phyloP scores from a whole-genome alignment of 2,113 vertebrate genomes.

The Osmerus mordax region DNA sequence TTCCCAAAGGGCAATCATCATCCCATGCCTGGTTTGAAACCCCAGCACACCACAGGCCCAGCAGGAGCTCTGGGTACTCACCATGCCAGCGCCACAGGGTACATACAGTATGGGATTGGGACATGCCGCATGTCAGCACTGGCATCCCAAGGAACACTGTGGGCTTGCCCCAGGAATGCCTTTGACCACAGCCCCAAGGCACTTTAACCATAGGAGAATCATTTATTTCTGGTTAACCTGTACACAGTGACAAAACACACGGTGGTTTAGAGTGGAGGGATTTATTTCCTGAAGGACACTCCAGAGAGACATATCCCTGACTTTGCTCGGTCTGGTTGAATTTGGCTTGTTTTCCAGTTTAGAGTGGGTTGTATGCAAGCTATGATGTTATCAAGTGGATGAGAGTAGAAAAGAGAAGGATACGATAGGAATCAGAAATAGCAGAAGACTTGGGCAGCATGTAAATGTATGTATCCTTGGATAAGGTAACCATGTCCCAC shows the following conservation, averaged over 20 bases:
- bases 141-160: slow-evolving; percentile 55
- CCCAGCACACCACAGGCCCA: slow-evolving; percentile 61
- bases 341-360: slow-evolving; percentile 28
- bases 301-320: too few species aligned
- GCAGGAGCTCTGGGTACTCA: slow-evolving; percentile 64
- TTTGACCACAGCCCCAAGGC: slow-evolving; percentile 59
- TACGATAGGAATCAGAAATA: slow-evolving; percentile 11
- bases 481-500: too few species aligned
- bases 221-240: neutral
- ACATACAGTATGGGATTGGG: slow-evolving; percentile 52
- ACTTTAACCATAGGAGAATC: slow-evolving; percentile 43
- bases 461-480: neutral
- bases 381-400: slow-evolving; percentile 25
- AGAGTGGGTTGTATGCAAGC: slow-evolving; percentile 12
- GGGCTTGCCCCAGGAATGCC: slow-evolving; percentile 67
- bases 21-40: slow-evolving; percentile 53
- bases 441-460: neutral
- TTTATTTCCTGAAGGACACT: neutral
- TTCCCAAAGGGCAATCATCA: slow-evolving; percentile 20
- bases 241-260: neutral
- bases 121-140: slow-evolving; percentile 60
- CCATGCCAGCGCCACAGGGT: slow-evolving; percentile 66
- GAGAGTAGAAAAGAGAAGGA: slow-evolving; percentile 29
- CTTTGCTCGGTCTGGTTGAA: neutral
- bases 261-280: neutral